These are phyloP conservation scores for Tetramorium bicarinatum DNA, from an alignment of 2,888 invertebrate species.

Conservation along the genomic window DNA sequence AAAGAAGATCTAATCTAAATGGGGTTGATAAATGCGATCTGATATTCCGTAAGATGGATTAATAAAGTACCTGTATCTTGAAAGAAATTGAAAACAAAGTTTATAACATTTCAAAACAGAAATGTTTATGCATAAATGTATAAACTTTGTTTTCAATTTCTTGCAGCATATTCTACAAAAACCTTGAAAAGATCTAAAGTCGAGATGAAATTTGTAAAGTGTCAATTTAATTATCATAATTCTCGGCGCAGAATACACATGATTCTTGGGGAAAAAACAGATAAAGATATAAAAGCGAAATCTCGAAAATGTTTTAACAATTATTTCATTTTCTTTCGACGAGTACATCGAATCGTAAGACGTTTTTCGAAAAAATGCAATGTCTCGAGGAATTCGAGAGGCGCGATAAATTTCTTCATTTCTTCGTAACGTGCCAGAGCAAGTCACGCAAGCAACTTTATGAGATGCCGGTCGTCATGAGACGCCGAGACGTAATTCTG, in stretches of 20 bases:
- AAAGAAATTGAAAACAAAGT: not conserved
- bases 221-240: not conserved
- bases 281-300: not conserved
- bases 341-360: too few relatives aligned
- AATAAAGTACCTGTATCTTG: not conserved
- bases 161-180: not conserved
- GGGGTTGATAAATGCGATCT: not conserved
- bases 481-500: conserved; percentile 39
- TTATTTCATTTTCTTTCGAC: not conserved
- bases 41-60: not conserved
- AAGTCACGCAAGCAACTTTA: not conserved
- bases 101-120: not conserved
- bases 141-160: too few relatives aligned
- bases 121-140: too few relatives aligned
- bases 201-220: not conserved
- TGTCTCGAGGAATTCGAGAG: not conserved
- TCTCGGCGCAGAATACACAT: not conserved
- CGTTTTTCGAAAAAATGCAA: not conserved
- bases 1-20: not conserved
- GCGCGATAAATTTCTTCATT: not conserved
- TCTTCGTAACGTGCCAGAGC: not conserved
- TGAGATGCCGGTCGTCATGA: not conserved
- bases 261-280: not conserved
- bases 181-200: not conserved
- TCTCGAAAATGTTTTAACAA: not conserved